Conservation (phyloP, 2,113 vertebrate species). For the Corythaeola cristata region DNA sequence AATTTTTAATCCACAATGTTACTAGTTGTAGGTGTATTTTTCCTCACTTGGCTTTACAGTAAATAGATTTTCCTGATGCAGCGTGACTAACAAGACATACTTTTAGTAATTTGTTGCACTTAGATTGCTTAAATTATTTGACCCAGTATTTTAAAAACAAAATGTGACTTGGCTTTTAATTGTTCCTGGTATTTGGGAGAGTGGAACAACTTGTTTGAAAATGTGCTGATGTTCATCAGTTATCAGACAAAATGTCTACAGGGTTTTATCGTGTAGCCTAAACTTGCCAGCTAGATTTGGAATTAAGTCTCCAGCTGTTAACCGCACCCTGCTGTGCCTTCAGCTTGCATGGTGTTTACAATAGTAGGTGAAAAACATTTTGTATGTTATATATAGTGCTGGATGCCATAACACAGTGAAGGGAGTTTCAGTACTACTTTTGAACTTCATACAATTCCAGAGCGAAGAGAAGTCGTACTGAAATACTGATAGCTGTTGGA, state of each 20-base stretch:
- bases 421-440: background rate
- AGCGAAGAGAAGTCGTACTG: background rate
- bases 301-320: constrained; percentile 33
- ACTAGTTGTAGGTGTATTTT: background rate
- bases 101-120: background rate
- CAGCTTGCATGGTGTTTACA: background rate
- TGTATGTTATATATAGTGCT: background rate
- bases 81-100: background rate
- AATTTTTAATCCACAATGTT: background rate
- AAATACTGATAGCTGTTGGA: background rate
- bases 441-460: accelerated
- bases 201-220: constrained; percentile 56
- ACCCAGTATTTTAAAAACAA: constrained; percentile 1
- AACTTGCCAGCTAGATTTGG: constrained; percentile 29
- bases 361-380: background rate
- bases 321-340: constrained; percentile 25
- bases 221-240: constrained; percentile 60
- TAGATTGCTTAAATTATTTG: constrained; percentile 1
- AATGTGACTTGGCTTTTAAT: constrained; percentile 44
- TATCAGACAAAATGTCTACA: constrained; percentile 58
- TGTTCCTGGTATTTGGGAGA: constrained; percentile 7
- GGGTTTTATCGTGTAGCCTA: constrained; percentile 35
- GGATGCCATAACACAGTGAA: accelerated
- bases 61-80: constrained; percentile 5
- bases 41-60: background rate